Evolutionary conservation across 2,113 vertebrate genomes (phyloP).

Genomic region (Nestor notabilis): DNA sequence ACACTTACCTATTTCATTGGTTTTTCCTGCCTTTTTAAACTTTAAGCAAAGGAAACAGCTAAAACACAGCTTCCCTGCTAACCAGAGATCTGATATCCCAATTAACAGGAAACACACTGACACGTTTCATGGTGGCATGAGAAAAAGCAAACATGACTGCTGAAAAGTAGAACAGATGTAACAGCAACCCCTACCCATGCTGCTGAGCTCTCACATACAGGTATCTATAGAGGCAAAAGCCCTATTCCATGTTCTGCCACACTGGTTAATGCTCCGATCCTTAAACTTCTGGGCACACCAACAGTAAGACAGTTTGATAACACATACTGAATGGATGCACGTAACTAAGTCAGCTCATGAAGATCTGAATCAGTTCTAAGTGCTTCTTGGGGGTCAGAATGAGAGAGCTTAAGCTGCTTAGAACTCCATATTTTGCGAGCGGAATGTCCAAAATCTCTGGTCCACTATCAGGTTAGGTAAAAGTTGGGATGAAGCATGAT

Average conservation of each 20-base stretch:
- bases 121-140: not conserved
- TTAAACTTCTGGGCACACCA: not conserved
- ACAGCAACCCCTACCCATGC: not conserved
- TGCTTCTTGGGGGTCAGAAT: not conserved
- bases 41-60: not conserved
- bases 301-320: not conserved
- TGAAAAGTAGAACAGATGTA: not conserved
- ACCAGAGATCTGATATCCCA: not conserved
- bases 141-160: not conserved
- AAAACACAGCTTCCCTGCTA: not conserved
- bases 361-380: not conserved
- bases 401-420: not conserved
- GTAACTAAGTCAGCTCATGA: not conserved
- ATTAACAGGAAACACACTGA: not conserved
- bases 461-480: not conserved
- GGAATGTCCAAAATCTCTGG: not conserved
- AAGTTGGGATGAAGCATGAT: not conserved
- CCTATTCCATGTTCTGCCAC: not conserved
- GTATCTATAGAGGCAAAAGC: not conserved
- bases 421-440: not conserved
- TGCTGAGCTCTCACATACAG: not conserved
- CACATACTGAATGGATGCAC: not conserved
- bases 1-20: not conserved
- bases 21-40: not conserved
- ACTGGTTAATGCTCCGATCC: not conserved